Percentiles rank a stretch among this genome's conserved stretches.
These are phyloP conservation scores for Scyliorhinus canicula DNA, from an alignment of 2,797 vertebrate species.

Conservation along the genomic window DNA sequence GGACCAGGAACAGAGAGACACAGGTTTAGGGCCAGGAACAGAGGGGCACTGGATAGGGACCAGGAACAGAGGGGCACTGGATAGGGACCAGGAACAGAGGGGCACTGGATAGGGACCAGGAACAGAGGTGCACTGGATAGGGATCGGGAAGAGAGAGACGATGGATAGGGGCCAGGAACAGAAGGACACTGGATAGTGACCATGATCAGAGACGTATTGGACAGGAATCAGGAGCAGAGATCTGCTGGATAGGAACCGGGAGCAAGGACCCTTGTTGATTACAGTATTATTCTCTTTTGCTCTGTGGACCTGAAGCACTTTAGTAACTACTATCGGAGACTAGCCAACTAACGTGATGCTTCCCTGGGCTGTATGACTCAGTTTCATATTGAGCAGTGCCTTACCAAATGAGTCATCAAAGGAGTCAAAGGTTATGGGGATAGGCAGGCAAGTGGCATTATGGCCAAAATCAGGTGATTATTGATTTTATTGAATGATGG, in stretches of 20 bases:
- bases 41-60: background rate
- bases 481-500: no score
- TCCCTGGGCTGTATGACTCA: background rate
- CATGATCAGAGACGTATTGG: no score
- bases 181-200: no score
- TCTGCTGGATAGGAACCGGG: background rate
- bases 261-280: background rate
- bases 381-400: background rate
- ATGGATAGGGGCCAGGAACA: no score
- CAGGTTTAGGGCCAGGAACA: background rate
- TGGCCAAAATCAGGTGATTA: no score
- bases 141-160: background rate
- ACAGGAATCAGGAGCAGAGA: no score
- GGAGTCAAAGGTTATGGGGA: no score
- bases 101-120: no score
- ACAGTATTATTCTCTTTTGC: background rate
- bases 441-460: no score
- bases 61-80: background rate
- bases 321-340: background rate
- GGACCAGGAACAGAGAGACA: background rate
- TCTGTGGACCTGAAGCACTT: background rate
- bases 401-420: background rate
- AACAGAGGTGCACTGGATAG: background rate
- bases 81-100: background rate
- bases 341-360: background rate